Conservation (phyloP, 2,113 vertebrate species). For the Diglossa brunneiventris region DNA sequence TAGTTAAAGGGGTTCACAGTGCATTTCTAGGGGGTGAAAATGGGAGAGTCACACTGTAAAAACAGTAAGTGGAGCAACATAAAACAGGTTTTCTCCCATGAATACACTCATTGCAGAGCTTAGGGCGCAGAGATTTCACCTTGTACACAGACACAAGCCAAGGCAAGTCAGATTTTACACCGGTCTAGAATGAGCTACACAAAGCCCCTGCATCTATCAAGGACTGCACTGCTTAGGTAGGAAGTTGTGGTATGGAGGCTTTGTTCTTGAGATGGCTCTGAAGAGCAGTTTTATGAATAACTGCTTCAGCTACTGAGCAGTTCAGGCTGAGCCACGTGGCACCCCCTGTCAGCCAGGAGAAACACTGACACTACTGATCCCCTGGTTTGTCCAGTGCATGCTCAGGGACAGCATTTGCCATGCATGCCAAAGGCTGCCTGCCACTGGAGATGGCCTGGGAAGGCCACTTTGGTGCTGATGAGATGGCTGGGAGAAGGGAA, state of each 20-base stretch:
- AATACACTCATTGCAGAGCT: neutral
- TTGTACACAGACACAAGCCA: neutral
- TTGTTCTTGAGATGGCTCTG: neutral
- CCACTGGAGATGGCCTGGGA: neutral
- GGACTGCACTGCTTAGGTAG: neutral
- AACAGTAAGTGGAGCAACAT: neutral
- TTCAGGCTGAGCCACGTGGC: neutral
- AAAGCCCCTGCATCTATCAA: neutral
- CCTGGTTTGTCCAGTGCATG: neutral
- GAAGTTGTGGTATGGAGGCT: neutral
- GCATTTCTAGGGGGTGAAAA: neutral
- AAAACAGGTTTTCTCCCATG: neutral
- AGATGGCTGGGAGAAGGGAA: neutral
- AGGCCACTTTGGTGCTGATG: neutral
- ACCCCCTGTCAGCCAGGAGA: constrained; percentile 18
- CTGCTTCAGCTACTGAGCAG: neutral
- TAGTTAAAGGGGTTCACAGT: neutral
- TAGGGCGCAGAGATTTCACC: neutral
- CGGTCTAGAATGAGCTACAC: neutral
- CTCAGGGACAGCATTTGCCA: neutral
- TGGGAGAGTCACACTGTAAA: neutral
- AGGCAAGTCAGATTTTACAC: neutral
- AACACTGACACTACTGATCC: neutral
- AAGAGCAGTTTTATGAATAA: neutral
- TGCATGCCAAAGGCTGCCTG: neutral